Percentiles rank a stretch among this genome's conserved stretches.
phyloP scores from a whole-genome alignment of 2,888 invertebrate genomes.

The Teleiodes luculella region DNA sequence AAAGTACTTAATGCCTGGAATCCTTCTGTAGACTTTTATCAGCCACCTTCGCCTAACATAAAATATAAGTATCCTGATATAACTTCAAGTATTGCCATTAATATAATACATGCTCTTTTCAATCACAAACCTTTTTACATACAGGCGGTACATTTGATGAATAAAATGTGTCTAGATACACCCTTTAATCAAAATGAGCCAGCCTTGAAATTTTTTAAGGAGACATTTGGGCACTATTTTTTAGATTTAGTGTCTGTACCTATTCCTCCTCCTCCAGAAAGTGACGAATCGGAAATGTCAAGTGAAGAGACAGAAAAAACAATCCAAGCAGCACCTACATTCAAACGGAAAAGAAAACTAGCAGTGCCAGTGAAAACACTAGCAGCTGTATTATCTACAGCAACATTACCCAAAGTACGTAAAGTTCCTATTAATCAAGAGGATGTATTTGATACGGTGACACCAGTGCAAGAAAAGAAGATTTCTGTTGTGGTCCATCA shows the following conservation, averaged over 20 bases:
- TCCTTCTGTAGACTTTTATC: conserved; percentile 81
- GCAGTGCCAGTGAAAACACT: conserved; percentile 54
- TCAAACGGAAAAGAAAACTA: conserved; percentile 59
- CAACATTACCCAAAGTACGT: conserved; percentile 45
- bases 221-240: conserved; percentile 52
- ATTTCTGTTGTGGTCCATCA: conserved; percentile 63
- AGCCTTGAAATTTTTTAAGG: conserved; percentile 52
- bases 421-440: conserved; percentile 46
- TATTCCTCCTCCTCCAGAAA: conserved; percentile 36
- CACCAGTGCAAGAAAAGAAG: conserved; percentile 62
- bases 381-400: conserved; percentile 41
- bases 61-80: conserved; percentile 90
- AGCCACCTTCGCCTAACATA: conserved; percentile 86
- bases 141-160: conserved; percentile 94
- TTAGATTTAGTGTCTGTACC: conserved; percentile 38
- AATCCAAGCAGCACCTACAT: conserved; percentile 34
- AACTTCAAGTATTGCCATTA: conserved; percentile 83
- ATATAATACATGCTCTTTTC: conserved; percentile 87
- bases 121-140: conserved; percentile 90
- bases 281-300: conserved; percentile 69
- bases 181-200: conserved; percentile 83
- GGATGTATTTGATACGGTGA: conserved; percentile 61
- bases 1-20: conserved; percentile 65
- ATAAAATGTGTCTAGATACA: conserved; percentile 92
- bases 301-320: conserved; percentile 55